Base-by-base conservation (phyloP, 2,797 vertebrate genomes). In the Darevskia nairensis region DNA sequence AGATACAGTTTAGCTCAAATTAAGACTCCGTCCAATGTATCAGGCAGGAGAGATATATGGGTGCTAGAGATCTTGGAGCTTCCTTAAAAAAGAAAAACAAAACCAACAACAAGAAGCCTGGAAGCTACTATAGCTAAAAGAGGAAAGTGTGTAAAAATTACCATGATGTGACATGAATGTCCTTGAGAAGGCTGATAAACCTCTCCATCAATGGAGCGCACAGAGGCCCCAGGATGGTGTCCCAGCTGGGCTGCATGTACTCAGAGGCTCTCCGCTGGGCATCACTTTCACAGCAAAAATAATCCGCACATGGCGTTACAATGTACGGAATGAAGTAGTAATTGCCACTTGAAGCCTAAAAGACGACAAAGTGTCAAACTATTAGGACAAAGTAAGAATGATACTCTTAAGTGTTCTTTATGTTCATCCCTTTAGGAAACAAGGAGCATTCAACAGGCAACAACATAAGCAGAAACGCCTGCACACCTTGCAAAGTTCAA, bases 311-410 rank as follows among this genome's bases (percentile, higher is more conserved):
- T 1, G 98, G 97, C 0, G 98, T 98, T 93, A 98, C 92, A 21
- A 98, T 96, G 92, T 99, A 99, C 0, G 98, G 98, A 95, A 99
- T 99, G 96, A 99, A 99, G 96, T 98, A 98, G 90, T 99, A 99
- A 96, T 98, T 99, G 83, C 98, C 98, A 72, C 98, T 98, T 92
- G 98, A 98, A 13, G 97, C 98, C 99, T 99, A 89, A 68, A 64
- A 95, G 91, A 88, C 84, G 91, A 92, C 92, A 95, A 74, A 83
- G 25, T 17, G 80, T 89, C 8, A 92, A 74, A 9, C 35, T 21
- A 93, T 92, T 93, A 71, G 91, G 91, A 75, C 15, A 0, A 3
- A 88, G 29, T 21, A 1, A 44, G 19, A n/a, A n/a, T n/a, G n/a
- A 85, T 0, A 25, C 1, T 75, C 82, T 19, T n/a, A 61, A 5